Evolutionary conservation across 2,888 invertebrate genomes (phyloP).

Genomic region (Encarsia formosa): DNA sequence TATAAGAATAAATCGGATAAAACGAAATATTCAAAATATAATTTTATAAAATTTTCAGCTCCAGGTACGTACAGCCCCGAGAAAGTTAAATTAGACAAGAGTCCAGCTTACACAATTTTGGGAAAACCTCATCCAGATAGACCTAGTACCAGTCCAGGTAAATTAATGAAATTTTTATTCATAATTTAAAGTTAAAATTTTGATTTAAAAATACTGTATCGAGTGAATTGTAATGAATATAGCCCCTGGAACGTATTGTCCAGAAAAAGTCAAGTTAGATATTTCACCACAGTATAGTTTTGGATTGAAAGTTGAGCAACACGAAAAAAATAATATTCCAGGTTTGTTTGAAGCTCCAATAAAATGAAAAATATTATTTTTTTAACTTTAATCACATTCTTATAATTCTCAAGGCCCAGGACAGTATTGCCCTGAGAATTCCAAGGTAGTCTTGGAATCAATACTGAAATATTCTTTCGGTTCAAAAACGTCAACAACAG

Average conservation of each 20-base stretch:
- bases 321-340: conserved; percentile 39
- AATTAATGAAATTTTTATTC: neutral
- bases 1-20: neutral
- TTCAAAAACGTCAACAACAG: conserved; percentile 34
- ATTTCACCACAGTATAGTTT: conserved; percentile 44
- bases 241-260: conserved; percentile 56
- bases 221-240: neutral
- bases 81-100: conserved; percentile 38
- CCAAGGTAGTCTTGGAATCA: conserved; percentile 43
- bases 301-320: conserved; percentile 32
- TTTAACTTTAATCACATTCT: no score
- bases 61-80: conserved; percentile 43
- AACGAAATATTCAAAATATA: neutral
- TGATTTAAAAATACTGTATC: neutral
- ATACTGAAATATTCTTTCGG: conserved; percentile 45
- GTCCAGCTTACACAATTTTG: conserved; percentile 35
- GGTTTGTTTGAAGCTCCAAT: conserved; percentile 39
- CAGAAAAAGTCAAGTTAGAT: conserved; percentile 54
- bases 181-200: neutral
- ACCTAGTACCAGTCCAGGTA: conserved; percentile 32
- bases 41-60: conserved; percentile 33
- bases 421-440: conserved; percentile 52
- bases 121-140: conserved; percentile 32
- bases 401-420: conserved; percentile 47
- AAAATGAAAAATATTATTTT: no score